Base-by-base conservation (phyloP, 2,113 vertebrate genomes). In the Grus americana region DNA sequence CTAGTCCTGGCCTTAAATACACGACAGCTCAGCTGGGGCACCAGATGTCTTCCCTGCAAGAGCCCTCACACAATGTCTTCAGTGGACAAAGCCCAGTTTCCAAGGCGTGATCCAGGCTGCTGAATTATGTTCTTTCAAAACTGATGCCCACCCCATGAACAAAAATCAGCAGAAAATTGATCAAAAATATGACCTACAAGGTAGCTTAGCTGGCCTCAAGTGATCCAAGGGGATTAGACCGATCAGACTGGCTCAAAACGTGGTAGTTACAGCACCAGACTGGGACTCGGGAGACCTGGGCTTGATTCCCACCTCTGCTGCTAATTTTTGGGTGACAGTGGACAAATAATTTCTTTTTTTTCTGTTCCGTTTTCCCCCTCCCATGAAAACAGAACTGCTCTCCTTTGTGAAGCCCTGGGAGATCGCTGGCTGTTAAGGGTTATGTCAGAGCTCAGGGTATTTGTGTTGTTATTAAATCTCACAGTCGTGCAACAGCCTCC, bases 61-160 rank as follows among this genome's bases (percentile, higher is more conserved):
- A 81, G 93, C 88, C 85, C 94, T 71, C 79, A 88, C 88, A 83
- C 18, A 1, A 15, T 1, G 76, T 8, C 88, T 88, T 63, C 2
- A 1, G 65, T 79, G 76, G 92, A 93, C 93, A 96, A 96, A 96
- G 95, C 95, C 80, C 86, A 16, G 18, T 81, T 88, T 49, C 82
- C 52, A 23, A 61, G 65, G 72, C 65, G 15, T 8, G 49, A 59
- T 10, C 17, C 46, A 40, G 32, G 68, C 74, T 59, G 52, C 66
- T 59, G 71, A 57, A 57, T 78, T n/a, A 42, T 5, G 2, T 12
- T 22, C 72, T 58, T 61, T 17, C 32, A 9, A n/a, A 79, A 66
- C 47, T 7, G 44, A 16, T 32, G 47, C 19, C 30, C 29, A 20
- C 42, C n/a, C 29, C 61, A 0, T 10, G 29, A 44, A 72, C 54